Base-by-base conservation (phyloP, 2,888 invertebrate species). In the Hermodice carunculata region DNA sequence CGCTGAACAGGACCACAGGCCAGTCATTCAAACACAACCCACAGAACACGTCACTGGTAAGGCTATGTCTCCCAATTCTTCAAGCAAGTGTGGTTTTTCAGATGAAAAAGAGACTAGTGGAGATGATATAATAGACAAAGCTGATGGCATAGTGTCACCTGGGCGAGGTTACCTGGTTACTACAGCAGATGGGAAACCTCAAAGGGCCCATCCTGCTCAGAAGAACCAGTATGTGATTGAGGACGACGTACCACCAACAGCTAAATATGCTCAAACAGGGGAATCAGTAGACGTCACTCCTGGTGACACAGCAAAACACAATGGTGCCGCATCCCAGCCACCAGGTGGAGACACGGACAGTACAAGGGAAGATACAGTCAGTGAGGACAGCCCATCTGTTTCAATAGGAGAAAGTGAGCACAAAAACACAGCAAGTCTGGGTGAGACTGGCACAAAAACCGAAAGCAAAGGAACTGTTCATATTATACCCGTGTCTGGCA, bases 181-280 rank as follows among this genome's bases (percentile, higher is more conserved):
- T n/a, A n/a, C n/a, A n/a, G n/a, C n/a, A n/a, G n/a, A n/a, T n/a
- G n/a, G n/a, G n/a, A n/a, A n/a, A n/a, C n/a, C n/a, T n/a, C n/a
- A n/a, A n/a, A n/a, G n/a, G n/a, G n/a, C 37, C 37, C 17, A 14
- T 37, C 17, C 37, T 14, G 17, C n/a, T n/a, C n/a, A 22, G 28
- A 44, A 49, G 29, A 46, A 69, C 32, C 59, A 69, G 37, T 69
- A 69, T 48, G 67, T 69, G 40, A 69, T 69, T 29, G 59, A 69
- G 43, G 69, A 69, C 42, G 69, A 69, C 32, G 61, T 63, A 24
- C 59, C 66, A 14, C 69, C 69, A 11, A 48, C 65, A 22, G 31
- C 42, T 11, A 59, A 64, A 48, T 54, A 42, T 34, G 48, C 48
- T 28, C 46, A 46, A 17, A 46, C 24, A n/a, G 46, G 46, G 4